A percentile compares a stretch with the other conserved stretches of the same genome.
phyloP scores from a whole-genome alignment of 2,888 invertebrate species.

The Aplocera efformata region DNA sequence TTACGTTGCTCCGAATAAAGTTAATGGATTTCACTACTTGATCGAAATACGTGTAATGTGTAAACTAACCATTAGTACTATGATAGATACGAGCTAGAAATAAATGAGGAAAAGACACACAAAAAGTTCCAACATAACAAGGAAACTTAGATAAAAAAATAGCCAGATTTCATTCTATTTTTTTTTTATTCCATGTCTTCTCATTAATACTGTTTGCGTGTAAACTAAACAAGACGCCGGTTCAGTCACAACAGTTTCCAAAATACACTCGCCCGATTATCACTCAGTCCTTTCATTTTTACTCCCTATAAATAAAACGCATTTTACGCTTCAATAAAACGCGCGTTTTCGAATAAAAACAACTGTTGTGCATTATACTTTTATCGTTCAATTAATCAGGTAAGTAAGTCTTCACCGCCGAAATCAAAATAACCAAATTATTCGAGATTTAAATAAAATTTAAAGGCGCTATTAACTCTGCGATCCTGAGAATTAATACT shows the following conservation, averaged over 20 bases:
- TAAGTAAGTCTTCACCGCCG: slow-evolving; percentile 39
- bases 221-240: no score
- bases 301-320: slow-evolving; percentile 62
- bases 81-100: no score
- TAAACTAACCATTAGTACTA: no score
- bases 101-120: no score
- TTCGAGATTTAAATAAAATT: slow-evolving; percentile 66
- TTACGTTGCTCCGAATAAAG: no score
- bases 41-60: no score
- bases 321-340: slow-evolving; percentile 64
- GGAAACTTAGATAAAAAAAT: no score
- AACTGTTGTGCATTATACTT: slow-evolving; percentile 54
- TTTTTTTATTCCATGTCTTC: no score
- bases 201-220: no score
- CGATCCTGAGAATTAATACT: slow-evolving; percentile 68
- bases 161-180: no score
- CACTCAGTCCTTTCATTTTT: slow-evolving; percentile 43
- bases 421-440: slow-evolving; percentile 51
- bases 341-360: slow-evolving; percentile 48
- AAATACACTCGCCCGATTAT: slow-evolving; percentile 18
- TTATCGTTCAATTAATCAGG: slow-evolving; percentile 62
- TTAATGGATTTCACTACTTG: no score
- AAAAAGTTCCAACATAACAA: no score
- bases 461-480: slow-evolving; percentile 67
- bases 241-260: slow-evolving; percentile 17